Evolutionary conservation across 2,888 invertebrate genomes (phyloP).

Genomic region (Scrobipalpa atriplicella): DNA sequence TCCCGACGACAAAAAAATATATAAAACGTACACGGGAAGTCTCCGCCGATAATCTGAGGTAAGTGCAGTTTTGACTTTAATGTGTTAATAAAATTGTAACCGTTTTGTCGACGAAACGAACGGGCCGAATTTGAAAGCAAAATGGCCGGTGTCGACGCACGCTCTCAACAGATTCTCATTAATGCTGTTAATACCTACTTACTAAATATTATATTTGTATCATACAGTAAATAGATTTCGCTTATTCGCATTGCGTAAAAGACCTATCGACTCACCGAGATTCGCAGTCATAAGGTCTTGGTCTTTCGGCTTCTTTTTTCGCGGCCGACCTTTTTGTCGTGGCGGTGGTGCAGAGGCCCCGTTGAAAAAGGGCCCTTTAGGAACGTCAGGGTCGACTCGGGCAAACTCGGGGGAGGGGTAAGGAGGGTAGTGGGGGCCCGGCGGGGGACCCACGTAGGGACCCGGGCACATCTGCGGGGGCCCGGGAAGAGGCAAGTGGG

Average conservation of each 20-base stretch:
- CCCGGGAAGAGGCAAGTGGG: slow-evolving; percentile 81
- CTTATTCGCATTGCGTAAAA: slow-evolving; percentile 13
- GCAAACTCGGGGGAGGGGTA: slow-evolving; percentile 83
- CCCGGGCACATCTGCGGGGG: slow-evolving; percentile 83
- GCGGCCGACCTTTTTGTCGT: slow-evolving; percentile 95
- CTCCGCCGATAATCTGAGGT: slow-evolving; percentile 75
- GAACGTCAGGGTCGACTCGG: slow-evolving; percentile 74
- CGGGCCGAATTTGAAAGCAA: slow-evolving; percentile 46
- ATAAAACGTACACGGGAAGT: slow-evolving; percentile 74
- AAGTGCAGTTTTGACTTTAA: slow-evolving; percentile 81
- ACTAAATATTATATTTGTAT: slow-evolving; percentile 19
- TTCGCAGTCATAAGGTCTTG: slow-evolving; percentile 93
- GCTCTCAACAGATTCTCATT: slow-evolving; percentile 34
- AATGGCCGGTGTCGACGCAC: slow-evolving; percentile 47
- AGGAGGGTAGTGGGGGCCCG: slow-evolving; percentile 77
- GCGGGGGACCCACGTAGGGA: slow-evolving; percentile 75
- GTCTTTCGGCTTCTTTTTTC: slow-evolving; percentile 96
- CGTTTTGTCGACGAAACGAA: slow-evolving; percentile 73
- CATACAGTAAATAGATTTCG: slow-evolving; percentile 17
- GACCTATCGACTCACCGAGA: slow-evolving; percentile 86
- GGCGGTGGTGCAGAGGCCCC: slow-evolving; percentile 84
- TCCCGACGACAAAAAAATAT: slow-evolving; percentile 47
- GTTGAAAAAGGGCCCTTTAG: slow-evolving; percentile 83
- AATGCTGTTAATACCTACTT: not conserved
- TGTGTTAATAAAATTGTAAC: slow-evolving; percentile 81